Conservation (phyloP, 35 echinoderm and acorn worm genomes). For the Amphiura filiformis region DNA sequence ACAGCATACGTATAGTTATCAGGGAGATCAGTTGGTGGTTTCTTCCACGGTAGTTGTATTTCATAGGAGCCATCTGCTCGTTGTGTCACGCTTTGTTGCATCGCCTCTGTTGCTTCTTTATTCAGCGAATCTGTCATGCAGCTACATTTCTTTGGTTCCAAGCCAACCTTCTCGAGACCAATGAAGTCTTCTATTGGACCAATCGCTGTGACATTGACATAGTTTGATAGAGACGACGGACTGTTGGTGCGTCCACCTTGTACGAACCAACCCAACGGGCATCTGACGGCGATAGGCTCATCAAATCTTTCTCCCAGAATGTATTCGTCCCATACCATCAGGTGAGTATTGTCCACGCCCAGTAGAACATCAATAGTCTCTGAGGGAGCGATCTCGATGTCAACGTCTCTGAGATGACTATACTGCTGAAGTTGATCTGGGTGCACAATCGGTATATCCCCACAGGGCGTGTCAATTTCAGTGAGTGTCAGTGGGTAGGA, state of each 20-base stretch:
- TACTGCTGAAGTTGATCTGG: slow-evolving; percentile 38
- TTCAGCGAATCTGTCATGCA: slow-evolving; percentile 29
- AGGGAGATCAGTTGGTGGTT: slow-evolving; percentile 31
- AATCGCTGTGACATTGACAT: slow-evolving; percentile 44
- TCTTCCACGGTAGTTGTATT: slow-evolving; percentile 34
- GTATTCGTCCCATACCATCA: slow-evolving; percentile 51
- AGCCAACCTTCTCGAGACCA: slow-evolving; percentile 36
- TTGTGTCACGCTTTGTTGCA: slow-evolving; percentile 47
- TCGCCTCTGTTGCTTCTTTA: slow-evolving; percentile 25
- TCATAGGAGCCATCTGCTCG: slow-evolving; percentile 54
- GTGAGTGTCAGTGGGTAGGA: slow-evolving; percentile 63
- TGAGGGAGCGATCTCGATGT: slow-evolving; percentile 47
- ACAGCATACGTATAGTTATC: slow-evolving; percentile 14
- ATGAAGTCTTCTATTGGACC: slow-evolving; percentile 62
- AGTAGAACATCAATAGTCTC: slow-evolving; percentile 70
- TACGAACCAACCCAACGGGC: slow-evolving; percentile 73
- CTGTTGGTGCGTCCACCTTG: slow-evolving; percentile 38
- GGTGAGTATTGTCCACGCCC: slow-evolving; percentile 65
- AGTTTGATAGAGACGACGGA: slow-evolving; percentile 14
- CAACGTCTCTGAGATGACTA: slow-evolving; percentile 39
- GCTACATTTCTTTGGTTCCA: slow-evolving; percentile 49
- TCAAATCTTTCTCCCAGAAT: slow-evolving; percentile 36
- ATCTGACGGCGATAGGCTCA: slow-evolving; percentile 43
- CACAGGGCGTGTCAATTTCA: slow-evolving; percentile 69
- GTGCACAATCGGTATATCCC: slow-evolving; percentile 39